Conservation (phyloP, 2,113 vertebrate species). For the Elephas maximus region DNA sequence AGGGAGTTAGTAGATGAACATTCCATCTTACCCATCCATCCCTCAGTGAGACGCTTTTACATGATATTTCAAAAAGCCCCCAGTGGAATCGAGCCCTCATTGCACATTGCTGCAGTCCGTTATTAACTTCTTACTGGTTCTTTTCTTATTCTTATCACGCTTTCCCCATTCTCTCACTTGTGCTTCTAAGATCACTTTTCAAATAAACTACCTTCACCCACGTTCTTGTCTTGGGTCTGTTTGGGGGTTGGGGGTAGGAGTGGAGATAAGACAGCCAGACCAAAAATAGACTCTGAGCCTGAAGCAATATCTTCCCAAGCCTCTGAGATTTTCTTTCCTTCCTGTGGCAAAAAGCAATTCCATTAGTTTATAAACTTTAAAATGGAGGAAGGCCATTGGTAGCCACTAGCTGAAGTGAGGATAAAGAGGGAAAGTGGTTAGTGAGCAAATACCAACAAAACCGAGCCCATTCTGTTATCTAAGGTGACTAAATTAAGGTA, state of each 20-base stretch:
- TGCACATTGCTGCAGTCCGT: not conserved
- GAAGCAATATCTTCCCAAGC: not conserved
- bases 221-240: not conserved
- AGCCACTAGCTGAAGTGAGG: not conserved
- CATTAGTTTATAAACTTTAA: not conserved
- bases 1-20: not conserved
- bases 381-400: not conserved
- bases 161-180: not conserved
- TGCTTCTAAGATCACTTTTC: slow-evolving; percentile 10
- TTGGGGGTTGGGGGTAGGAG: not conserved
- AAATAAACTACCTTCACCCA: not conserved
- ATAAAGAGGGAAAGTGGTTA: not conserved
- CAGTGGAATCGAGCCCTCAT: not conserved
- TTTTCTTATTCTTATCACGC: not conserved
- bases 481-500: not conserved
- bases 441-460: not conserved
- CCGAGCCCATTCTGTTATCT: not conserved
- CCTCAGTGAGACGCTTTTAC: not conserved
- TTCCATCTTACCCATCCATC: not conserved
- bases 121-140: not conserved
- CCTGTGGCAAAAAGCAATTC: not conserved
- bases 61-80: not conserved
- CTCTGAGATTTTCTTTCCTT: slow-evolving; percentile 29
- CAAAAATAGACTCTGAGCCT: not conserved
- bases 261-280: not conserved